A percentile compares a stretch with the other conserved stretches of the same genome.
These are phyloP conservation scores for Apis mellifera DNA, from an alignment of 1,140 invertebrate species.

Conservation along the genomic window Amel_HAv3.1 CM009931.2:19102001-19102500, in stretches of 20 bases:
- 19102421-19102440: conserved; percentile 32
- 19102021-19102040: background rate
- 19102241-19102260: conserved; percentile 15
- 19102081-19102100: too few species aligned
- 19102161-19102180: background rate
- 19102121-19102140: background rate
- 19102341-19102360: conserved; percentile 32
- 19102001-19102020: background rate
- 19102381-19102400: background rate
- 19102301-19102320: background rate
- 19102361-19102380: conserved; percentile 1
- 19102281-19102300: conserved; percentile 9
- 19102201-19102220: conserved; percentile 10
- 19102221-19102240: conserved; percentile 8
- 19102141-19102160: too few species aligned
- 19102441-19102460: background rate
- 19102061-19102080: background rate
- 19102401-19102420: conserved; percentile 7
- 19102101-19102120: background rate
- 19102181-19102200: background rate
- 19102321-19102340: conserved; percentile 43
- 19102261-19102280: conserved; percentile 10
- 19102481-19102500: background rate
- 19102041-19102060: background rate
- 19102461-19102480: conserved; percentile 31